phyloP scores from a whole-genome alignment of 1,140 invertebrate genomes.

The Sogatella furcifera region DNA sequence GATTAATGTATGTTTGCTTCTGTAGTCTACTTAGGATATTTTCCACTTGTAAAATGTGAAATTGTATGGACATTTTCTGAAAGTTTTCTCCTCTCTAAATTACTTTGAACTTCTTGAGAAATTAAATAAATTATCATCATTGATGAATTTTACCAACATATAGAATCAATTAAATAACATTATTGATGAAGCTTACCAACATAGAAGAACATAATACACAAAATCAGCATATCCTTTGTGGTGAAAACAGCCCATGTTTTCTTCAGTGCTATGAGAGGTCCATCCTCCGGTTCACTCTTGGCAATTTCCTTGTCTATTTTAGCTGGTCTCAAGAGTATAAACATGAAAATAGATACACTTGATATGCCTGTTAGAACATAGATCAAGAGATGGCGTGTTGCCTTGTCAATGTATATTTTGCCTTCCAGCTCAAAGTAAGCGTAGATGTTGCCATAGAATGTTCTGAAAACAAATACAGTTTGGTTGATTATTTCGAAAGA shows the following conservation, averaged over 20 bases:
- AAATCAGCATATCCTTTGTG: slow-evolving; percentile 71
- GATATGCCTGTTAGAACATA: slow-evolving; percentile 55
- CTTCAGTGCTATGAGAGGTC: slow-evolving; percentile 53
- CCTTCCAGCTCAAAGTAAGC: slow-evolving; percentile 18
- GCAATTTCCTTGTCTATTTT: slow-evolving; percentile 1
- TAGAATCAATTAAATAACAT: too few relatives aligned
- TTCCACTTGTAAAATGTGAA: too few relatives aligned
- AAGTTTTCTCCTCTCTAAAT: too few relatives aligned
- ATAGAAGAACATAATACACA: slow-evolving; percentile 80
- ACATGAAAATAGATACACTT: slow-evolving; percentile 58
- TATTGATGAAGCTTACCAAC: slow-evolving; percentile 45
- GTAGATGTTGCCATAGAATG: slow-evolving; percentile 20
- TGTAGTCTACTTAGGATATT: too few relatives aligned
- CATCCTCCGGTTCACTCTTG: slow-evolving; percentile 34
- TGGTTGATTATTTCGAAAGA: too few relatives aligned
- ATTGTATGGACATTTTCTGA: too few relatives aligned
- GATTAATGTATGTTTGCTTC: too few relatives aligned
- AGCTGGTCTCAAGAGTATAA: slow-evolving; percentile 48
- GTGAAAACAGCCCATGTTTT: slow-evolving; percentile 64
- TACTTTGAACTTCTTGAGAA: too few relatives aligned
- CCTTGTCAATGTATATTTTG: slow-evolving; percentile 37
- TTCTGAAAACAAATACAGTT: slow-evolving; percentile 8
- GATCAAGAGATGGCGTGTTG: slow-evolving; percentile 60
- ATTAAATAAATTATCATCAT: too few relatives aligned
- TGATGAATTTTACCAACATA: slow-evolving; percentile 57